Conservation (phyloP, 2,113 vertebrate genomes). For the rabbit (Oryctolagus cuniculus) region mOryCun1.1 NC_091432.1:222901001-222901500, state of each 20-base stretch:
- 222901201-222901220: not conserved
- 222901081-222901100: not conserved
- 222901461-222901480: not conserved
- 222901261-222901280: not conserved
- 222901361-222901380: not conserved
- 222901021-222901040: not conserved
- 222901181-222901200: not conserved
- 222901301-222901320: not conserved
- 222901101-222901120: not conserved
- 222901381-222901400: not conserved
- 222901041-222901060: not conserved
- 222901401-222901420: not conserved
- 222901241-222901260: not conserved
- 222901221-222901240: not conserved
- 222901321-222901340: not conserved
- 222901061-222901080: not conserved
- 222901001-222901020: accelerated
- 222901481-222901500: not conserved
- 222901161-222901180: not conserved
- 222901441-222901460: not conserved
- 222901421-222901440: not conserved
- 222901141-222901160: not conserved
- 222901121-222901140: not conserved
- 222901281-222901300: not conserved
- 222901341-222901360: not conserved